A percentile compares a stretch with the other conserved stretches of the same genome.
Conservation (phyloP, 2,797 vertebrate genomes). For the Rachycentron canadum region DNA sequence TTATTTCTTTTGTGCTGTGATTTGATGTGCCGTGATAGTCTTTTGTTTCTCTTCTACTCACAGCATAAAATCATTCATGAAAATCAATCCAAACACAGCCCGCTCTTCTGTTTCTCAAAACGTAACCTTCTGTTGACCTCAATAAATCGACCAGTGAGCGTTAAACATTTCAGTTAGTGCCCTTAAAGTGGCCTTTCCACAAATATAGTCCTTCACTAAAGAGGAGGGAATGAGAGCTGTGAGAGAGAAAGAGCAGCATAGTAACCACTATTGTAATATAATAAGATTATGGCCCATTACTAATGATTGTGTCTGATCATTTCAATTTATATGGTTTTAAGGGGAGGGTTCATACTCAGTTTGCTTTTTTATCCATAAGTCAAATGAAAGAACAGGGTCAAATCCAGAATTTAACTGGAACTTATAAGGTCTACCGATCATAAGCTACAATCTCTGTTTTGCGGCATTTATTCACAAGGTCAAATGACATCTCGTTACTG, state of each 20-base stretch:
- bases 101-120: slow-evolving; percentile 69
- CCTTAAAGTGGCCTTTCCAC: slow-evolving; percentile 79
- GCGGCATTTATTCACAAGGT: background rate
- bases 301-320: slow-evolving; percentile 42
- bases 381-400: slow-evolving; percentile 4
- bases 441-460: background rate
- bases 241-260: slow-evolving; percentile 11
- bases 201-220: slow-evolving; percentile 71
- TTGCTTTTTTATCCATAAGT: slow-evolving; percentile 33
- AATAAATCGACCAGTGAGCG: slow-evolving; percentile 81
- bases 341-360: background rate
- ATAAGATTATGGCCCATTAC: slow-evolving; percentile 46
- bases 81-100: slow-evolving; percentile 77
- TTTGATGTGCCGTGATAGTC: slow-evolving; percentile 74
- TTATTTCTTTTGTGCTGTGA: slow-evolving; percentile 69
- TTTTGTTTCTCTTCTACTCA: slow-evolving; percentile 78
- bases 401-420: background rate
- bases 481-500: background rate
- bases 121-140: slow-evolving; percentile 82
- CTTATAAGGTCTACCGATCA: background rate
- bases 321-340: slow-evolving; percentile 40
- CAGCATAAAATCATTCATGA: slow-evolving; percentile 79
- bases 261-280: slow-evolving; percentile 40
- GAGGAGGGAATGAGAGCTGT: slow-evolving; percentile 47
- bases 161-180: slow-evolving; percentile 82